Conservation (phyloP, 37 sponge, comb jelly and placozoan species). For the Aplysina aerophoba region DNA sequence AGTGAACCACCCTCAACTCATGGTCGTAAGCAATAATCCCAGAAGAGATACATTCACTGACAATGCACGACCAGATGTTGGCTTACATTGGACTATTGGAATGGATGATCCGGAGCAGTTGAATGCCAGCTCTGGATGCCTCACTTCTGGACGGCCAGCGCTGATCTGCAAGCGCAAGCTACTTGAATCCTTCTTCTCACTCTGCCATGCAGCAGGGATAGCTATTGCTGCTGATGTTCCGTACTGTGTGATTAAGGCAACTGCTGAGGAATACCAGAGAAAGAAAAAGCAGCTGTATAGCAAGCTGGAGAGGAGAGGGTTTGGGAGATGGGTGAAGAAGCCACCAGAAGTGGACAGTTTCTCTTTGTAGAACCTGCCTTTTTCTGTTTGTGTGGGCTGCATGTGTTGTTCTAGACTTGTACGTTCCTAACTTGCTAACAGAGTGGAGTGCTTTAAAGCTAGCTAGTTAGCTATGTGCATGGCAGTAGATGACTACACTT, state of each 20-base stretch:
- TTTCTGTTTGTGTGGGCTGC: no score
- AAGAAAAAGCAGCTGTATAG: slow-evolving; percentile 2
- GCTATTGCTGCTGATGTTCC: not conserved
- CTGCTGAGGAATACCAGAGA: not conserved
- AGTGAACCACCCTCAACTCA: not conserved
- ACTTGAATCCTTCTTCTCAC: not conserved
- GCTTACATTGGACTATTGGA: slow-evolving; percentile 3
- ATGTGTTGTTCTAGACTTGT: no score
- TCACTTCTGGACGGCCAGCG: not conserved
- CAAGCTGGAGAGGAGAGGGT: not conserved
- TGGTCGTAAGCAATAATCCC: not conserved
- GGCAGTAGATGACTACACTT: no score
- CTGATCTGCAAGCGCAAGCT: slow-evolving; percentile 3
- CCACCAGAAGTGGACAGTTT: slow-evolving; percentile 18
- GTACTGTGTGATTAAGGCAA: not conserved
- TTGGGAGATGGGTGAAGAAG: not conserved
- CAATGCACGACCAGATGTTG: not conserved
- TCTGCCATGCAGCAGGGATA: not conserved
- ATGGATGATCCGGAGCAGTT: not conserved
- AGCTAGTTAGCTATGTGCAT: no score
- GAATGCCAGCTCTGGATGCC: not conserved
- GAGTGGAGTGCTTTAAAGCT: no score
- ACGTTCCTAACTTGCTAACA: no score
- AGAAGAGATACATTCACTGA: not conserved
- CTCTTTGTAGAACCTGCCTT: not conserved